phyloP scores from a whole-genome alignment of 2,888 invertebrate species.

The Ptilodon capucinus region DNA sequence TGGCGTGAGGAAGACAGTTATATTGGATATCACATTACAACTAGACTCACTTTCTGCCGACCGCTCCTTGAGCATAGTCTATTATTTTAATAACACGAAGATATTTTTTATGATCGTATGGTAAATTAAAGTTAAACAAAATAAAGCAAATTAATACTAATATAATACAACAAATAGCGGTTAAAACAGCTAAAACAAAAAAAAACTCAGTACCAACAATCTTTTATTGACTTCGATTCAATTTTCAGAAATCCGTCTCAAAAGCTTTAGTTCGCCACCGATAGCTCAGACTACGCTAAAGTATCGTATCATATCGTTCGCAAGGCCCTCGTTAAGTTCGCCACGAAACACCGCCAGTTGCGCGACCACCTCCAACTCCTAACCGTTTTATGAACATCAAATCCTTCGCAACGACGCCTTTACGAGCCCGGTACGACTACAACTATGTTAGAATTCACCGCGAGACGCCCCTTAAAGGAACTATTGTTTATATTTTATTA shows the following conservation, averaged over 20 bases:
- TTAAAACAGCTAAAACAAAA: too few relatives aligned
- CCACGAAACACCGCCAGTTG: conserved; percentile 6
- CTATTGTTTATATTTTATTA: not conserved
- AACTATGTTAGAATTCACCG: conserved; percentile 10
- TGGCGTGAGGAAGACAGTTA: too few relatives aligned
- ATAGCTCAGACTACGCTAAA: not conserved
- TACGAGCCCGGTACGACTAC: conserved; percentile 12
- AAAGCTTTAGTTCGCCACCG: not conserved
- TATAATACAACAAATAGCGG: too few relatives aligned
- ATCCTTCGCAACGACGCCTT: conserved; percentile 21
- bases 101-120: too few relatives aligned
- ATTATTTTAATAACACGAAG: too few relatives aligned
- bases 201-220: too few relatives aligned
- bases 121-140: too few relatives aligned
- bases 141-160: too few relatives aligned
- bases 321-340: not conserved
- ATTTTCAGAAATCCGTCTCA: not conserved
- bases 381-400: conserved; percentile 24
- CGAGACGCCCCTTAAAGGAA: not conserved
- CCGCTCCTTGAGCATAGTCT: too few relatives aligned
- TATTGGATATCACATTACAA: too few relatives aligned
- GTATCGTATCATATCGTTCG: not conserved
- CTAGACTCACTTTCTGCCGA: too few relatives aligned
- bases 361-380: not conserved
- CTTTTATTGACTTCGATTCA: too few relatives aligned